Base-by-base conservation (phyloP, 2,797 vertebrate genomes). In the Rhynchonycteris naso region DNA sequence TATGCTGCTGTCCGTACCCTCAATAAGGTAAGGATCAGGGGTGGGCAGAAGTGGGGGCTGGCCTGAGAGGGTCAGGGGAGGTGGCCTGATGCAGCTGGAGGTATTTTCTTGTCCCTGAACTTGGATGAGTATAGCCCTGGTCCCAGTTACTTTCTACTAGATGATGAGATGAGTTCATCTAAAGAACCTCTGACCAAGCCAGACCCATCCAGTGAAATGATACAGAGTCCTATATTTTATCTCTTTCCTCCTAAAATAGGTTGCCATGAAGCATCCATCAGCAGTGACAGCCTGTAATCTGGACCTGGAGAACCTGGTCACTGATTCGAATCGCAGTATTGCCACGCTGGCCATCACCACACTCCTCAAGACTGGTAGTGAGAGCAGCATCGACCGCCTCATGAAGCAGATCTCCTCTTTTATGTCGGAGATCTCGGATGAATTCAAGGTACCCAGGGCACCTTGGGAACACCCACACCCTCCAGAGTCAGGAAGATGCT, bases 321-420 rank as follows among this genome's bases (percentile, higher is more conserved):
- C 98, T 0, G 98, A 99, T 75, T 98, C 98, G 0, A 99, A 99
- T 89, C 98, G 98, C 88, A 99, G 98, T 97, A 99, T 99, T 0
- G 98, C 98, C 85, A 99, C 98, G 0, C 94, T 99, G 96, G 98
- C 98, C 92, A 99, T 99, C 97, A 99, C 98, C 84, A 99, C 98
- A 0, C 95, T 99, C 76, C 98, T 99, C 84, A 99, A 99, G 97
- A 99, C 98, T 0, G 98, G 98, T 90, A 99, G 98, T 0, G 98
- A 99, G 97, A 98, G 98, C 97, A 99, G 98, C 97, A 98, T 99
- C 0, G 98, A 99, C 97, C 98, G 98, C 8, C 98, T 99, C 69
- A 99, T 99, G 98, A 99, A 99, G 90, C 98, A 99, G 96, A 99
- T 99, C 95, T 99, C 98, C 11, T 98, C 98, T 28, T 99, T 99